Conservation (phyloP, 2,888 invertebrate species). For the Empis livida region DNA sequence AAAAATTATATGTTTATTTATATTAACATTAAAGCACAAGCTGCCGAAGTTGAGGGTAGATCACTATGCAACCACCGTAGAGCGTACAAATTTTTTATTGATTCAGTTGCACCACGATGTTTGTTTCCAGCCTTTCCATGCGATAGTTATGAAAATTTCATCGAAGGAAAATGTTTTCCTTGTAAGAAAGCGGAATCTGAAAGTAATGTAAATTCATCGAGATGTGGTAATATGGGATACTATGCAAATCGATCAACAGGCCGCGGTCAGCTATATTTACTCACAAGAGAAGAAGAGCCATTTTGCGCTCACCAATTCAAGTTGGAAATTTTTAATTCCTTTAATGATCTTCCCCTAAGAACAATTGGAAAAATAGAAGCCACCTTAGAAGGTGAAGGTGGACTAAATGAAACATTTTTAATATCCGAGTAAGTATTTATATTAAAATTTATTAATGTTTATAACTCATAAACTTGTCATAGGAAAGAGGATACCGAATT, state of each 20-base stretch:
- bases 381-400: conserved; percentile 65
- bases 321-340: conserved; percentile 65
- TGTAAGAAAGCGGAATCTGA: conserved; percentile 39
- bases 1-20: background rate
- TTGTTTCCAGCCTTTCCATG: conserved; percentile 88
- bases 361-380: conserved; percentile 61
- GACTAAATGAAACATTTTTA: conserved; percentile 77
- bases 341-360: conserved; percentile 45
- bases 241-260: conserved; percentile 76
- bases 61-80: conserved; percentile 86
- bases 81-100: conserved; percentile 89
- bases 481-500: conserved; percentile 70
- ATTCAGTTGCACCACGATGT: conserved; percentile 82
- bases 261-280: conserved; percentile 73
- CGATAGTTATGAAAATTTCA: conserved; percentile 67
- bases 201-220: conserved; percentile 35
- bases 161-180: conserved; percentile 64
- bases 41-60: conserved; percentile 70
- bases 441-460: background rate
- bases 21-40: conserved; percentile 33
- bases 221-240: conserved; percentile 89
- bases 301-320: conserved; percentile 89
- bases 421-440: conserved; percentile 57
- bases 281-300: conserved; percentile 83
- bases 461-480: conserved; percentile 7